Evolutionary conservation across 2,113 vertebrate species (phyloP).

Genomic region (Alethe castanea): DNA sequence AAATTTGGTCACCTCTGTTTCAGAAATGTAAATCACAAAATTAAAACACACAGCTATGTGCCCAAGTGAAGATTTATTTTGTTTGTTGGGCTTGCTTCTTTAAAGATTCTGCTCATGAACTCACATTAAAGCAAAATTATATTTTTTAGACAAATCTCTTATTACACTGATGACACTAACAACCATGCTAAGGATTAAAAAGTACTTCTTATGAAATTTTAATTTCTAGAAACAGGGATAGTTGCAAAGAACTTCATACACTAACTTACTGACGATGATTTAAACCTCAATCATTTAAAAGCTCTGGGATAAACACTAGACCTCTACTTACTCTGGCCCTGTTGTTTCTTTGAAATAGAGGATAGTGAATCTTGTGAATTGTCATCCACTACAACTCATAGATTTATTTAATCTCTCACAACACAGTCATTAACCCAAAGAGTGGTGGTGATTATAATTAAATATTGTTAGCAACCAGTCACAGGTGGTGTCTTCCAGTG

Average conservation of each 20-base stretch:
- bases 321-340: not conserved
- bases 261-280: not conserved
- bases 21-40: not conserved
- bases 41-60: not conserved
- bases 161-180: not conserved
- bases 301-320: not conserved
- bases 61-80: not conserved
- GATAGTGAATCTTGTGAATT: not conserved
- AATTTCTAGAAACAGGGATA: not conserved
- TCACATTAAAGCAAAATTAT: not conserved
- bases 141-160: not conserved
- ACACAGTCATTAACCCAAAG: not conserved
- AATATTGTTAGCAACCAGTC: not conserved
- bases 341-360: not conserved
- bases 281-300: not conserved
- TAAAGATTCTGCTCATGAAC: not conserved
- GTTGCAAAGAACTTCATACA: not conserved
- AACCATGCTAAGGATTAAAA: not conserved
- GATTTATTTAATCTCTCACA: not conserved
- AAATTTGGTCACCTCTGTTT: not conserved
- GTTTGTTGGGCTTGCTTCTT: not conserved
- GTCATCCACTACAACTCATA: fast-evolving
- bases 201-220: not conserved
- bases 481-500: not conserved
- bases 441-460: not conserved